Conservation (phyloP, 2,888 invertebrate species). For the Crossocerus cetratus region DNA sequence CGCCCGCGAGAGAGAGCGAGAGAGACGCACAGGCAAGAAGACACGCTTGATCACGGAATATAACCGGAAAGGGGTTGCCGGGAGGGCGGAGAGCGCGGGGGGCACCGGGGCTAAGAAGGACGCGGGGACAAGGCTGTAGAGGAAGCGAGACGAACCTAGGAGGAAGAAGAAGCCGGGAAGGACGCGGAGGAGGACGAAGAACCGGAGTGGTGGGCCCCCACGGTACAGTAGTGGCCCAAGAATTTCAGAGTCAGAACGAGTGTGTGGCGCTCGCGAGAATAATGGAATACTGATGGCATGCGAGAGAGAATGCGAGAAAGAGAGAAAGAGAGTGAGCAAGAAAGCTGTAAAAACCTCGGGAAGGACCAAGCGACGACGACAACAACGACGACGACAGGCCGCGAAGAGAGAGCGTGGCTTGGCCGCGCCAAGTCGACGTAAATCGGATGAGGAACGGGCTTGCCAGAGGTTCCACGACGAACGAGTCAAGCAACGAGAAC, state of each 20-base stretch:
- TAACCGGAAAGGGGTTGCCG: conserved; percentile 2
- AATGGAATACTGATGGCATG: conserved; percentile 5
- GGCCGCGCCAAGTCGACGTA: conserved; percentile 51
- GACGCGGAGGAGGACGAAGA: background rate
- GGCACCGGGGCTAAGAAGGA: background rate
- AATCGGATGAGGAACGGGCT: conserved; percentile 57
- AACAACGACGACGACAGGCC: conserved; percentile 33
- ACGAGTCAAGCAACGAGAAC: conserved; percentile 5
- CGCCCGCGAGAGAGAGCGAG: too few relatives aligned
- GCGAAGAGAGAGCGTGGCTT: conserved; percentile 37
- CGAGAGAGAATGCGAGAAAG: background rate
- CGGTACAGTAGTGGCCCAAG: background rate
- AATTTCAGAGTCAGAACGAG: background rate
- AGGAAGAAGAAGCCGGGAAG: conserved; percentile 2
- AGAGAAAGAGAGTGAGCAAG: background rate
- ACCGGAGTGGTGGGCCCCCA: background rate
- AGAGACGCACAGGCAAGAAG: too few relatives aligned
- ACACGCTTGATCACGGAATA: too few relatives aligned
- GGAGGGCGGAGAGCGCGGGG: background rate
- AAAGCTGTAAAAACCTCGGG: background rate
- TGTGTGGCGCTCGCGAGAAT: background rate
- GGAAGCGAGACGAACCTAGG: background rate
- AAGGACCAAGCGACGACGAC: conserved; percentile 1
- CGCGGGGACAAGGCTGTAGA: background rate
- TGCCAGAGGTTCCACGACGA: conserved; percentile 22